Evolutionary conservation across 2,113 vertebrate species (phyloP).

Genomic region (Empidonax alnorum): DNA sequence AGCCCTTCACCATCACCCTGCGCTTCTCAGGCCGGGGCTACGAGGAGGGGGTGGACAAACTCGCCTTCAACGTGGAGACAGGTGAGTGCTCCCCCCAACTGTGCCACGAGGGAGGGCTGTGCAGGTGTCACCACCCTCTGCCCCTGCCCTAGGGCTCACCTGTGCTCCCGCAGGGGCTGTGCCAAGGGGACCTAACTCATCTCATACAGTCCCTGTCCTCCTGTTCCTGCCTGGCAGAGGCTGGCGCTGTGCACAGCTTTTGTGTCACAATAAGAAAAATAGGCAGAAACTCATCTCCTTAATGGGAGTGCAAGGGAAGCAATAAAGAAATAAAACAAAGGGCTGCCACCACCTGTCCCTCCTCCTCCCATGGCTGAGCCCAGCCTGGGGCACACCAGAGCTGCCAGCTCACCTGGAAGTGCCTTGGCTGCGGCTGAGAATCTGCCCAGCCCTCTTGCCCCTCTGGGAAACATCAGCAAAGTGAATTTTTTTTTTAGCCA

Average conservation of each 20-base stretch:
- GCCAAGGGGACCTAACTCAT: fast-evolving
- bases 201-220: not conserved
- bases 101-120: fast-evolving
- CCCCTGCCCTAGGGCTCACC: not conserved
- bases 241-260: not conserved
- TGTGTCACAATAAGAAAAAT: not conserved
- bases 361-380: fast-evolving
- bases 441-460: not conserved
- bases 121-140: not conserved
- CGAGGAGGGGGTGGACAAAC: constrained; percentile 76
- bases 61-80: constrained; percentile 80
- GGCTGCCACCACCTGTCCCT: not conserved
- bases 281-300: not conserved
- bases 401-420: not conserved
- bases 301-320: not conserved
- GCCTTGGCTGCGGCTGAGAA: fast-evolving
- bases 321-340: not conserved
- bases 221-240: not conserved
- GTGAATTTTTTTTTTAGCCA: not conserved
- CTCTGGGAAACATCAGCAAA: not conserved
- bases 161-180: not conserved
- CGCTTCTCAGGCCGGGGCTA: constrained; percentile 79
- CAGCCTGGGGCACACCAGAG: fast-evolving
- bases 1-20: constrained; percentile 84
- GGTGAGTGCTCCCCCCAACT: constrained; percentile 63